A percentile compares a stretch with the other conserved stretches of the same genome.
Conservation (phyloP, 2,113 vertebrate species). For the Rissa tridactyla region DNA sequence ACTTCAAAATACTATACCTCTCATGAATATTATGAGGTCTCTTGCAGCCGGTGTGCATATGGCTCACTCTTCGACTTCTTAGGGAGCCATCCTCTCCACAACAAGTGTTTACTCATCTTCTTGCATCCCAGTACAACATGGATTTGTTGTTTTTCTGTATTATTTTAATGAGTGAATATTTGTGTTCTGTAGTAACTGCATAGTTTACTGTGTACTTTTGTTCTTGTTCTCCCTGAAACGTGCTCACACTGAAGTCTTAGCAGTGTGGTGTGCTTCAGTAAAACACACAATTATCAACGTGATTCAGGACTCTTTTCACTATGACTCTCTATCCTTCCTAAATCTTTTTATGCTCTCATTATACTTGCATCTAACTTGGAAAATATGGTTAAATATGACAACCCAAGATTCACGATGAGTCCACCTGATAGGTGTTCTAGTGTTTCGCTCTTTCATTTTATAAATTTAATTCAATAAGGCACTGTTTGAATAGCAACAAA, state of each 20-base stretch:
- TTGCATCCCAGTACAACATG: not conserved
- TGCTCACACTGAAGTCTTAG: not conserved
- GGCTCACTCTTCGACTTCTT: fast-evolving
- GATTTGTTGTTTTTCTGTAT: not conserved
- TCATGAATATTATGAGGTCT: not conserved
- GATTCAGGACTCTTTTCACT: not conserved
- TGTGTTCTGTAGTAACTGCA: not conserved
- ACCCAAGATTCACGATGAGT: not conserved
- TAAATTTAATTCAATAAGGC: not conserved
- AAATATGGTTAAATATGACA: not conserved
- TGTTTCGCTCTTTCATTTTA: not conserved
- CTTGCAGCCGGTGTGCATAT: not conserved
- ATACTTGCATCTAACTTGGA: not conserved
- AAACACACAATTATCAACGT: not conserved
- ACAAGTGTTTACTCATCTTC: not conserved
- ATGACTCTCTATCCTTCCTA: not conserved
- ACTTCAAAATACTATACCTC: slow-evolving; percentile 38
- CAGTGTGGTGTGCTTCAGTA: not conserved
- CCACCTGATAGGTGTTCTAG: not conserved
- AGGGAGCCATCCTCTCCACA: not conserved
- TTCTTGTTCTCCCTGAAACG: not conserved
- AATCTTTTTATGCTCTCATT: not conserved
- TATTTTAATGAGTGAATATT: not conserved
- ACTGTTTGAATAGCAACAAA: not conserved
- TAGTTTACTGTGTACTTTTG: not conserved